Evolutionary conservation across 2,797 vertebrate species (phyloP), one percentile per base, ranked within the genome.

Genomic region (Stomatorhinus walkeri): DNA sequence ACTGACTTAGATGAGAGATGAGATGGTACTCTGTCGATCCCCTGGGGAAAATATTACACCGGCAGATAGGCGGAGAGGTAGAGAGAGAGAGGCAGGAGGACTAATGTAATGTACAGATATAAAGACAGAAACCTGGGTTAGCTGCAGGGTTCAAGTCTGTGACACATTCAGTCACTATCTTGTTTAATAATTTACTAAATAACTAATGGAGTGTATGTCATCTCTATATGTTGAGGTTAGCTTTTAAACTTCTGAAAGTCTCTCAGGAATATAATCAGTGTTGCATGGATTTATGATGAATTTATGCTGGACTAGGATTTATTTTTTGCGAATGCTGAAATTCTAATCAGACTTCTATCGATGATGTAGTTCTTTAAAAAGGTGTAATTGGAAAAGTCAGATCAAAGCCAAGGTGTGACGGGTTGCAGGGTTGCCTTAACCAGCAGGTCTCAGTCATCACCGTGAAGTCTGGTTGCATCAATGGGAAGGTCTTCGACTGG

Each of bases 401-500:
- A 16, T 81, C 36, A 81, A 81, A 81, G 2, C 40, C 40, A n/a
- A 10, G 36, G 76, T 81, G 36, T 6, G 5, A 40, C 0, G 12
- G 32, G 4, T 49, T 84, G 22, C 22, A 22, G 12, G 9, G 46
- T n/a, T 48, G 22, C 81, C 81, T 84, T 84, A 51, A 84, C 81
- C 12, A 84, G 19, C 10, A n/a, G 43, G 43, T 84, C 19, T 89
- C 89, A 98, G 98, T 97, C 94, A 96, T 98, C 91, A 93, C 93
- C 12, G 97, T 98, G 94, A 97, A 96, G 90, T 97, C 97, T 0
- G 97, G 97, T 93, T 97, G 96, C 89, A 95, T 99, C 92, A 98
- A 97, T 88, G 97, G 97, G 9, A 98, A 98, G 89, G 91, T 96
- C 91, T 98, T 98, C 89, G 97, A 98, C 64, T 99, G 98, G 98